Conservation (phyloP, 1,140 invertebrate species). For the Atopsyche davidsoni region DNA sequence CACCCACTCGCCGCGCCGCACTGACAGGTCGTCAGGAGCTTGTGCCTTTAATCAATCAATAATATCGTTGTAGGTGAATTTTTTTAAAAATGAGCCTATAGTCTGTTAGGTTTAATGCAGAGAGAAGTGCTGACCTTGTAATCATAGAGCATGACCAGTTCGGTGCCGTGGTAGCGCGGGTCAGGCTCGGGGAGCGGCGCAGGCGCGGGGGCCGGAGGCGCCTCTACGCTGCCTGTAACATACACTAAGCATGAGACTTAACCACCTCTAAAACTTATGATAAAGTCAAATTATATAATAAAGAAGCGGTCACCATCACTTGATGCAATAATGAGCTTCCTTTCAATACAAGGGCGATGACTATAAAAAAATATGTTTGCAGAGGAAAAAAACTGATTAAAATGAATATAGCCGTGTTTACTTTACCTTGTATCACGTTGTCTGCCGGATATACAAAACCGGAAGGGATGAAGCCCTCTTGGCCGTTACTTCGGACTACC, state of each 20-base stretch:
- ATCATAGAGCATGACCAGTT: slow-evolving; percentile 90
- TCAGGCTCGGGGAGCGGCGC: slow-evolving; percentile 48
- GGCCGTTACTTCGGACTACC: slow-evolving; percentile 85
- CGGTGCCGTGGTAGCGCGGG: slow-evolving; percentile 73
- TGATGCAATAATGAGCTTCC: too few relatives aligned
- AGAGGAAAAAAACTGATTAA: neutral
- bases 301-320: too few relatives aligned
- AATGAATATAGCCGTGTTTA: slow-evolving; percentile 1
- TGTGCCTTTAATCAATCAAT: slow-evolving; percentile 58
- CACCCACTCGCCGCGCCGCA: slow-evolving; percentile 87
- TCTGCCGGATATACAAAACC: slow-evolving; percentile 90
- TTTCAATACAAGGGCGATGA: too few relatives aligned
- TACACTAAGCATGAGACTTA: too few relatives aligned
- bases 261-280: neutral
- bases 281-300: too few relatives aligned
- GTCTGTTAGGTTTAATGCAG: too few relatives aligned
- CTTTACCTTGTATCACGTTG: slow-evolving; percentile 68
- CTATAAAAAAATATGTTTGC: neutral
- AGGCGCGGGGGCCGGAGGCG: slow-evolving; percentile 26
- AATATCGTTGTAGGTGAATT: neutral
- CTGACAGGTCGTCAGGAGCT: slow-evolving; percentile 84
- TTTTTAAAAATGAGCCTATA: too few relatives aligned
- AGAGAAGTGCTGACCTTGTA: slow-evolving; percentile 73
- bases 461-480: slow-evolving; percentile 92
- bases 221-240: slow-evolving; percentile 21